Evolutionary conservation across 2,888 invertebrate genomes (phyloP).

Genomic region (Ophion ellenae): DNA sequence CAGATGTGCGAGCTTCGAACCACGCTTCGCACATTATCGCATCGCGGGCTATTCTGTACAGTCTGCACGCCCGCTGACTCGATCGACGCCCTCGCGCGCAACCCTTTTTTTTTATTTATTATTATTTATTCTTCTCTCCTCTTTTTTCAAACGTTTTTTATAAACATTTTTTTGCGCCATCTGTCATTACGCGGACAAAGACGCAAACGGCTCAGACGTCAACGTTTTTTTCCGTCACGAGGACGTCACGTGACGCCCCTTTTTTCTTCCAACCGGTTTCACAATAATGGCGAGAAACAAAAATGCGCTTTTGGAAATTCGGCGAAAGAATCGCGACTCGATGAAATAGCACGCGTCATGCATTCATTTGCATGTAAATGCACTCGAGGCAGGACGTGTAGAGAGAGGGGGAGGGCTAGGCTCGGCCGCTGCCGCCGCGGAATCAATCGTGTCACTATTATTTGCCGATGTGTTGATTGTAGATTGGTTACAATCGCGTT

Average conservation of each 20-base stretch:
- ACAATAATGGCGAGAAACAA: background rate
- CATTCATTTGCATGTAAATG: conserved; percentile 29
- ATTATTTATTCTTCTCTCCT: too few species aligned
- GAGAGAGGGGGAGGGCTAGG: conserved; percentile 1
- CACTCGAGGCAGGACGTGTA: background rate
- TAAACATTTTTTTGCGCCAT: conserved; percentile 19
- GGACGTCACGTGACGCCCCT: background rate
- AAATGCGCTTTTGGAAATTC: background rate
- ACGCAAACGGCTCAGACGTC: background rate
- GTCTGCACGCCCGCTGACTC: background rate
- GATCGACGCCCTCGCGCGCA: conserved; percentile 28
- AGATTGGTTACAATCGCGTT: conserved; percentile 74
- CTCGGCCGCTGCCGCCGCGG: conserved; percentile 45
- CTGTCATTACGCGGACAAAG: conserved; percentile 36
- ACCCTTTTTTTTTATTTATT: conserved; percentile 1
- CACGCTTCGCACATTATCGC: conserved; percentile 39
- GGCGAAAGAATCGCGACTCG: background rate
- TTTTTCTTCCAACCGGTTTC: conserved; percentile 9
- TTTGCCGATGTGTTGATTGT: conserved; percentile 75
- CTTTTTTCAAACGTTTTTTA: conserved; percentile 21
- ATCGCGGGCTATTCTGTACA: conserved; percentile 14
- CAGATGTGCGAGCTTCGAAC: conserved; percentile 35
- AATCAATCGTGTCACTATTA: conserved; percentile 70
- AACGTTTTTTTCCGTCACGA: conserved; percentile 1
- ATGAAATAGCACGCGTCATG: background rate